Evolutionary conservation across 2,888 invertebrate genomes (phyloP).

Genomic region (Drosophila leonis): DNA sequence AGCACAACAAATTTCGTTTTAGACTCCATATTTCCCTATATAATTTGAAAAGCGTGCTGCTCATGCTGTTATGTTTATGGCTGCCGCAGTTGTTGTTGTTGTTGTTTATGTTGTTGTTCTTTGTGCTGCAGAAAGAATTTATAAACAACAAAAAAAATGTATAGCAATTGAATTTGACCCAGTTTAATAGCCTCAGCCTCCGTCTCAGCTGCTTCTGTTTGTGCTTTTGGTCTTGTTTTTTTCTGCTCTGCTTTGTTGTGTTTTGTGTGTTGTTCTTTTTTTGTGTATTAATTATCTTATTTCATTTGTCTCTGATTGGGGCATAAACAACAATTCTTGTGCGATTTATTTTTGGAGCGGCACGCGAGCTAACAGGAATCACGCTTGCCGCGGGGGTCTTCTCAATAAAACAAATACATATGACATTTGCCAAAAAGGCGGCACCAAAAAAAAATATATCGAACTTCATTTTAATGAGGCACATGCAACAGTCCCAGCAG

Average conservation of each 20-base stretch:
- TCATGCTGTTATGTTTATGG: constrained; percentile 23
- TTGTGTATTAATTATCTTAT: constrained; percentile 76
- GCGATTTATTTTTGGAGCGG: constrained; percentile 61
- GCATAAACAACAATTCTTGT: constrained; percentile 40
- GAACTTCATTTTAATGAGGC: constrained; percentile 78
- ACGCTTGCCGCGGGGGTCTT: not conserved
- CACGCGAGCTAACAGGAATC: constrained; percentile 77
- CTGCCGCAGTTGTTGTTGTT: constrained; percentile 18
- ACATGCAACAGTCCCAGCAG: constrained; percentile 51
- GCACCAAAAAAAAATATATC: constrained; percentile 28
- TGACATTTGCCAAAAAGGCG: constrained; percentile 59
- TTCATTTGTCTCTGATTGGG: constrained; percentile 58
- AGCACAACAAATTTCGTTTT: constrained; percentile 49
- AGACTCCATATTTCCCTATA: constrained; percentile 44
- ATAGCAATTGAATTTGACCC: constrained; percentile 75
- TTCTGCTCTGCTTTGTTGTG: constrained; percentile 14
- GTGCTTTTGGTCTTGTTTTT: constrained; percentile 23
- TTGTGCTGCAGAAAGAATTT: constrained; percentile 47
- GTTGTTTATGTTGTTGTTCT: constrained; percentile 28
- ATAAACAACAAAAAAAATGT: constrained; percentile 57
- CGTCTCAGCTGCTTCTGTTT: constrained; percentile 38
- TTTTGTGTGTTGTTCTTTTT: constrained; percentile 17
- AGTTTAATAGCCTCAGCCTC: constrained; percentile 42
- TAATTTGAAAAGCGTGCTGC: constrained; percentile 45
- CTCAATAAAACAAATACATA: constrained; percentile 16